Conservation (phyloP, 2,888 invertebrate genomes). For the Hoplodrina ambigua region DNA sequence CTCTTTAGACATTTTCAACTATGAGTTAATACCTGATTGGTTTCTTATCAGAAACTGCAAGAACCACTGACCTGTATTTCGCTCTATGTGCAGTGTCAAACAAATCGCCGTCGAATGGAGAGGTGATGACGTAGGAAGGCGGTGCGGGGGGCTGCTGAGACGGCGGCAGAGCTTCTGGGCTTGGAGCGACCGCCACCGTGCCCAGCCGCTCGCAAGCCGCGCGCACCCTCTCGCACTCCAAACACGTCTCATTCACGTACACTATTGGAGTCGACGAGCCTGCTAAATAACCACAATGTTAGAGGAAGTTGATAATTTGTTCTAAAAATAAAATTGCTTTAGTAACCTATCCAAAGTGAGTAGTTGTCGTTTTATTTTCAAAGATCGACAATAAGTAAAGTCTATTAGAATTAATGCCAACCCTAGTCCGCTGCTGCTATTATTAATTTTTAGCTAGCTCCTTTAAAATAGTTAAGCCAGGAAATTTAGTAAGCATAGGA, state of each 20-base stretch:
- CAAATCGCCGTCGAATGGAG: slow-evolving; percentile 93
- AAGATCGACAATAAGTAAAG: background rate
- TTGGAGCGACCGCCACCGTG: slow-evolving; percentile 83
- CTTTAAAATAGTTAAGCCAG: background rate
- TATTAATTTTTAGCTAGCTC: background rate
- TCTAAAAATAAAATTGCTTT: slow-evolving; percentile 9
- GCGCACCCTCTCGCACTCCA: slow-evolving; percentile 88
- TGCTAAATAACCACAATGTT: slow-evolving; percentile 64
- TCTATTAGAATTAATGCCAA: slow-evolving; percentile 21
- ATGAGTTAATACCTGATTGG: slow-evolving; percentile 3
- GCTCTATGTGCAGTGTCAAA: slow-evolving; percentile 92
- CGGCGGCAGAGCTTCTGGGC: slow-evolving; percentile 81
- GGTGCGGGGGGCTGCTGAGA: slow-evolving; percentile 80
- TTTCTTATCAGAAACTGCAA: slow-evolving; percentile 45
- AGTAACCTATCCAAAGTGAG: background rate
- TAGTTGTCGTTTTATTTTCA: slow-evolving; percentile 4
- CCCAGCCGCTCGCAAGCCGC: slow-evolving; percentile 88
- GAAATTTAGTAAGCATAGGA: slow-evolving; percentile 2
- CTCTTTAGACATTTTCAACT: slow-evolving; percentile 22
- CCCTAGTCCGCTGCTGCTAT: slow-evolving; percentile 15
- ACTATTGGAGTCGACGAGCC: slow-evolving; percentile 85
- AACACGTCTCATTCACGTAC: slow-evolving; percentile 86
- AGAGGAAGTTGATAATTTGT: slow-evolving; percentile 18
- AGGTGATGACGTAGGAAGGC: slow-evolving; percentile 91
- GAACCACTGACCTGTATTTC: slow-evolving; percentile 82